Conservation (phyloP, 2,888 invertebrate genomes). For the Gryllus longicercus region DNA sequence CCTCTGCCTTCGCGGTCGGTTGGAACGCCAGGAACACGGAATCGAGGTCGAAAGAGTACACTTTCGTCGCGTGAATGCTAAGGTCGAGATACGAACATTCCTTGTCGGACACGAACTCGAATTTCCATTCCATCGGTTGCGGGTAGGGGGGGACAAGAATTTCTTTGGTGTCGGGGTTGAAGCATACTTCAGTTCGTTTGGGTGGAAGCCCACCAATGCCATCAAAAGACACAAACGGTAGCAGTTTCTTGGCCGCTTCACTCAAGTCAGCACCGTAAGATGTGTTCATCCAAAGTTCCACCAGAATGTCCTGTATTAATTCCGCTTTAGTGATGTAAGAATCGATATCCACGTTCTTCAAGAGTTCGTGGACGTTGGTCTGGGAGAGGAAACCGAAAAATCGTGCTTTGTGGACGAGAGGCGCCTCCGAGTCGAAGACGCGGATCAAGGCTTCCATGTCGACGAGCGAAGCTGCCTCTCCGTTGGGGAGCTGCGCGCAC, state of each 20-base stretch:
- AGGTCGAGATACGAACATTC: background rate
- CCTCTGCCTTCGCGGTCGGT: background rate
- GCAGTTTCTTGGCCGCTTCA: conserved; percentile 26
- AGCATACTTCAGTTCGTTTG: background rate
- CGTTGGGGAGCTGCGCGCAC: background rate
- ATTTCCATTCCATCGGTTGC: background rate
- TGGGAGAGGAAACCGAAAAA: conserved; percentile 12
- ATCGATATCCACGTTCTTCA: conserved; percentile 18
- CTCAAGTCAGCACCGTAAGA: background rate
- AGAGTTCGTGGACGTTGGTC: background rate
- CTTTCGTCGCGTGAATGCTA: conserved; percentile 20
- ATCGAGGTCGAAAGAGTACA: conserved; percentile 23
- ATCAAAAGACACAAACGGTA: conserved; percentile 27
- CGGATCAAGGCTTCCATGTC: background rate
- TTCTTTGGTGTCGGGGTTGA: background rate
- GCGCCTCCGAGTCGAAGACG: background rate
- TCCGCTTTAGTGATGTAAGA: conserved; percentile 25
- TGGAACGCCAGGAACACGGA: conserved; percentile 25
- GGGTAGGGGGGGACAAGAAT: background rate
- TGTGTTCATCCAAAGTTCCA: conserved; percentile 24
- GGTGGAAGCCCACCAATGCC: conserved; percentile 22
- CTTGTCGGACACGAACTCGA: conserved; percentile 9
- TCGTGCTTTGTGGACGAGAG: background rate
- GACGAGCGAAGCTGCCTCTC: background rate
- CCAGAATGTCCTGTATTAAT: conserved; percentile 27